These are phyloP conservation scores for Pocillopora grandis DNA, from an alignment of 92 coral and sea anemone species.

Conservation along the genomic window DNA sequence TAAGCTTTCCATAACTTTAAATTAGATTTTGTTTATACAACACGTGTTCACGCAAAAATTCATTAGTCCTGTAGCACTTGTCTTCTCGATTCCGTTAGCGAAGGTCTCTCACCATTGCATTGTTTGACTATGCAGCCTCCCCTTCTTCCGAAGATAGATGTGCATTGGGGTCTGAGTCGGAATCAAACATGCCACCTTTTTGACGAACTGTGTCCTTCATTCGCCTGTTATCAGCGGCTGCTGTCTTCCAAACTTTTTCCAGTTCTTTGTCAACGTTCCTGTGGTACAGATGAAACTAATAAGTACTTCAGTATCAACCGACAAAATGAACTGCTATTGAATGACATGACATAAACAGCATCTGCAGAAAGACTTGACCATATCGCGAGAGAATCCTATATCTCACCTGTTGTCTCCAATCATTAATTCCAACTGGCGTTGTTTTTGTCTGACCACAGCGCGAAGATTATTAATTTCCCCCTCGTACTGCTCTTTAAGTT, in stretches of 20 bases:
- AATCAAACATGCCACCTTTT: conserved; percentile 68
- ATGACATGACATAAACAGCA: no score
- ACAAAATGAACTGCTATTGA: neutral
- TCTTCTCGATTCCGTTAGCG: no score
- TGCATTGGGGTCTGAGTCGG: conserved; percentile 67
- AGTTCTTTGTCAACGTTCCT: conserved; percentile 90
- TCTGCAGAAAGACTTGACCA: no score
- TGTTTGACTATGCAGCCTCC: conserved; percentile 36
- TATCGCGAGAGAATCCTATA: neutral
- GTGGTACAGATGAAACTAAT: neutral
- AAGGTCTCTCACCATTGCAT: neutral
- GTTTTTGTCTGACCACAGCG: conserved; percentile 80
- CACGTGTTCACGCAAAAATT: no score
- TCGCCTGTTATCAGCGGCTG: conserved; percentile 75
- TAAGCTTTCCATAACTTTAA: no score
- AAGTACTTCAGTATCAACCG: neutral
- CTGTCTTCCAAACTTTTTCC: conserved; percentile 76
- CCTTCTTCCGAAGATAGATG: conserved; percentile 69
- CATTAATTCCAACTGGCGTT: conserved; percentile 77
- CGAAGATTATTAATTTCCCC: conserved; percentile 81
- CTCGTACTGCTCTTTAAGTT: conserved; percentile 75
- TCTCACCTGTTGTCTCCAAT: conserved; percentile 88
- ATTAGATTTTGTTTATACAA: no score
- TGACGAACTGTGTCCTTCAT: conserved; percentile 73
- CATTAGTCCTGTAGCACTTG: no score